Base-by-base conservation (phyloP, 30 jellyfish, hydroid and myxozoan genomes). In the Hydra vulgaris region DNA sequence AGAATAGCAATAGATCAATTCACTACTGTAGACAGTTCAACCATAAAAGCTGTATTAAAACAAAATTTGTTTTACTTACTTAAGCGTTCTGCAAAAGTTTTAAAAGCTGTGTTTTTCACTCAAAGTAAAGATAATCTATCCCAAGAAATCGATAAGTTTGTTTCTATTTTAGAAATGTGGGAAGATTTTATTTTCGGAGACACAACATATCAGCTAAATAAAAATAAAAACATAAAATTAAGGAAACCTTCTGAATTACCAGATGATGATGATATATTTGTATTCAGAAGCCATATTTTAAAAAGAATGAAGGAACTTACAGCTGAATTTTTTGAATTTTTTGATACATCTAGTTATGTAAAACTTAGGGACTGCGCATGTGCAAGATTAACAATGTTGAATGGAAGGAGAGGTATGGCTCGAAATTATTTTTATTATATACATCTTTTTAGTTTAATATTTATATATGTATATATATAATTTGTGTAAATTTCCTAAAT, bases 171-270 rank as follows among this genome's bases (percentile, higher is more conserved):
- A 18, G 83, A 75, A 21, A 26, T 75, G 71, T 25, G 83, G 83
- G 83, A 75, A 75, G 83, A 75, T 26, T 75, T 8, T 17, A 75
- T 75, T 17, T 75, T 75, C 16, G 83, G 71, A 12, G 83, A 75
- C 0, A 21, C 83, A 0, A 26, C 69, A 18, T 75, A 75, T 0
- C 72, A 75, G 26, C 83, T 75, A 4, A 75, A 75, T 25, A 21
- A 75, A 23, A 1, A 53, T 18, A 26, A 53, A 26, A 26, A 7
- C 17, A 54, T 26, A 0, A 75, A 75, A 26, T 75, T 21, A 71
- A 0, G 83, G 0, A 26, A 53, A 17, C 83, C 83, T 23, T 26
- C 69, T 17, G 23, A 27, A n/a, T 53, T 75, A 1, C 83, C 83
- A 21, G 40, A 75, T 75, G 83, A 75, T 25, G 77, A 27, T 23